phyloP scores from a whole-genome alignment of 2,888 invertebrate genomes.

The Leptopilina myrica region DNA sequence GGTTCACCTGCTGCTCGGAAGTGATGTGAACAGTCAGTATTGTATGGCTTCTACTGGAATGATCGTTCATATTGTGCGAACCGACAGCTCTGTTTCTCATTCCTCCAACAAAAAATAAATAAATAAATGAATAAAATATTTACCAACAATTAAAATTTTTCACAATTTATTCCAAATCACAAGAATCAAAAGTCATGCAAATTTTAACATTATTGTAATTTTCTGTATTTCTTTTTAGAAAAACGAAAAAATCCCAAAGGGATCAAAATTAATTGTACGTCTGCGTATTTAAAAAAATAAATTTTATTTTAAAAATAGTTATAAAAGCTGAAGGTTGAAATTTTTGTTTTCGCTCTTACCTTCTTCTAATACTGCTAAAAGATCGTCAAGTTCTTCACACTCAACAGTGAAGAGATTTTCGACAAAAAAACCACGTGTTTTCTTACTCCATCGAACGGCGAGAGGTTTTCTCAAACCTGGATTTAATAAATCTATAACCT shows the following conservation, averaged over 20 bases:
- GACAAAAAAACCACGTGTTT: slow-evolving; percentile 94
- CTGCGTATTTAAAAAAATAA: too few relatives aligned
- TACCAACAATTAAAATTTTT: background rate
- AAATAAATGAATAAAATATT: background rate
- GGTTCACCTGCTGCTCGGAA: slow-evolving; percentile 85
- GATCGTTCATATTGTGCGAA: slow-evolving; percentile 94
- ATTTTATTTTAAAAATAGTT: too few relatives aligned
- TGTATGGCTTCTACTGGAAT: slow-evolving; percentile 95
- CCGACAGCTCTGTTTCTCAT: slow-evolving; percentile 94
- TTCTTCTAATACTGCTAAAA: slow-evolving; percentile 95
- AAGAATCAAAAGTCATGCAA: too few relatives aligned
- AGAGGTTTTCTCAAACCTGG: slow-evolving; percentile 90
- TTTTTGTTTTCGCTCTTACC: slow-evolving; percentile 78
- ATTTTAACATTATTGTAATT: too few relatives aligned
- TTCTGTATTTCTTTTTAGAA: too few relatives aligned
- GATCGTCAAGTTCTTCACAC: slow-evolving; percentile 94
- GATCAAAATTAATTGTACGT: too few relatives aligned
- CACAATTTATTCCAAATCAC: background rate
- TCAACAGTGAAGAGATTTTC: slow-evolving; percentile 97
- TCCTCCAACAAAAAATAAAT: slow-evolving; percentile 78
- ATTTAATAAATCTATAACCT: slow-evolving; percentile 96
- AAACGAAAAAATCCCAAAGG: too few relatives aligned
- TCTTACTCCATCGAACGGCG: slow-evolving; percentile 96
- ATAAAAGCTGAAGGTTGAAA: background rate
- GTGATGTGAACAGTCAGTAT: slow-evolving; percentile 93